Conservation (phyloP, 2,888 invertebrate genomes). For the Andrena dorsata region DNA sequence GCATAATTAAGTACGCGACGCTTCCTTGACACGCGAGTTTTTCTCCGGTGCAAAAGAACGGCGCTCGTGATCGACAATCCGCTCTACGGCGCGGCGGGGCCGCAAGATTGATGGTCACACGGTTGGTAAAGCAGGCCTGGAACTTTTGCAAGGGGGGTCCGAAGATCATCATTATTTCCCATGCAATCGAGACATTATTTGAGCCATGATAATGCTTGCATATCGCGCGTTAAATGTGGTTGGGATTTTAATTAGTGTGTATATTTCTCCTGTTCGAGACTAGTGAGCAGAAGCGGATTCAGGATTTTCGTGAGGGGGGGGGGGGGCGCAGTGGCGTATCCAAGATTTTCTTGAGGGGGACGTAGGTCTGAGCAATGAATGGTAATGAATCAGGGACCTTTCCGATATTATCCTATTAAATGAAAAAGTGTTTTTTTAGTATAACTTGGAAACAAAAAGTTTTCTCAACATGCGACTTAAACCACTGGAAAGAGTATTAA, state of each 20-base stretch:
- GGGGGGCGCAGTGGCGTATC: no score
- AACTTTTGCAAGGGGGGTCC: not conserved
- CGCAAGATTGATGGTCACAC: not conserved
- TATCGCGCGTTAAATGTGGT: not conserved
- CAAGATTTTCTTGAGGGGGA: no score
- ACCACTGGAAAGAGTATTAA: no score
- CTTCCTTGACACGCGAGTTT: not conserved
- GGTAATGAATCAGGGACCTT: no score
- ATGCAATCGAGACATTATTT: not conserved
- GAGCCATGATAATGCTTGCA: not conserved
- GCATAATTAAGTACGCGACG: constrained; percentile 22
- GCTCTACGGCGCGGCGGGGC: no score
- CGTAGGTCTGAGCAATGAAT: no score
- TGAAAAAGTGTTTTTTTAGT: no score
- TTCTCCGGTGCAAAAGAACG: not conserved
- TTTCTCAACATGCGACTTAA: no score
- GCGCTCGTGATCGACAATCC: not conserved
- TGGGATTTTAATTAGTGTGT: not conserved
- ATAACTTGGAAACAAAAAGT: no score
- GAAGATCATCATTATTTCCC: not conserved
- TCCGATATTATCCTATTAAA: no score
- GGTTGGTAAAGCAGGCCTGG: not conserved
- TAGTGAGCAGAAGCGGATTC: not conserved
- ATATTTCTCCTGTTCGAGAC: not conserved
- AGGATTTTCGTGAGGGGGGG: no score